phyloP scores from a whole-genome alignment of 1,140 invertebrate species.

The Archegozetes longisetosus region DNA sequence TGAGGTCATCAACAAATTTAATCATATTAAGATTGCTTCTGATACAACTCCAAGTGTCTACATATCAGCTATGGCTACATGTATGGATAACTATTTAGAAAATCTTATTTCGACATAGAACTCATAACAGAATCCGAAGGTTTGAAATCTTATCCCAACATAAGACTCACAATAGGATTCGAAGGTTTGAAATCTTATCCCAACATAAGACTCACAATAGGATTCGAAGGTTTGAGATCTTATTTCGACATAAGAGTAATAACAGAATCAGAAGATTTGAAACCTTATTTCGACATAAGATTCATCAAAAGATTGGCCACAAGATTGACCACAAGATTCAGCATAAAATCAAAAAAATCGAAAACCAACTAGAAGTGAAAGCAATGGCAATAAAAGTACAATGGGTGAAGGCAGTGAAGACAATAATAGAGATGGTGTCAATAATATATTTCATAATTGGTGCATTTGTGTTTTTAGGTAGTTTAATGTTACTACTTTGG shows the following conservation, averaged over 20 bases:
- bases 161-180: not conserved
- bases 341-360: too few species aligned
- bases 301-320: too few species aligned
- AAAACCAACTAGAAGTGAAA: too few species aligned
- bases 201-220: not conserved
- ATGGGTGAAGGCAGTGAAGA: not conserved
- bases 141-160: not conserved
- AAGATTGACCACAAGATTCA: too few species aligned
- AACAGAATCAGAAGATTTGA: not conserved
- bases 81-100: not conserved
- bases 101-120: not conserved
- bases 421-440: not conserved
- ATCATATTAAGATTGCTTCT: too few species aligned
- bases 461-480: conserved; percentile 2
- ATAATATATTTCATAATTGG: conserved; percentile 4
- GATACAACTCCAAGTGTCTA: not conserved
- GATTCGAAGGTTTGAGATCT: not conserved
- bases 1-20: not conserved
- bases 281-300: not conserved
- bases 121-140: not conserved
- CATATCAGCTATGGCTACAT: too few species aligned
- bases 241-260: not conserved
- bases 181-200: not conserved
- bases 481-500: conserved; percentile 7
- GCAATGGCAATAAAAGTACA: not conserved